phyloP scores from a whole-genome alignment of 2,888 invertebrate species.

The Lithodes maja region DNA sequence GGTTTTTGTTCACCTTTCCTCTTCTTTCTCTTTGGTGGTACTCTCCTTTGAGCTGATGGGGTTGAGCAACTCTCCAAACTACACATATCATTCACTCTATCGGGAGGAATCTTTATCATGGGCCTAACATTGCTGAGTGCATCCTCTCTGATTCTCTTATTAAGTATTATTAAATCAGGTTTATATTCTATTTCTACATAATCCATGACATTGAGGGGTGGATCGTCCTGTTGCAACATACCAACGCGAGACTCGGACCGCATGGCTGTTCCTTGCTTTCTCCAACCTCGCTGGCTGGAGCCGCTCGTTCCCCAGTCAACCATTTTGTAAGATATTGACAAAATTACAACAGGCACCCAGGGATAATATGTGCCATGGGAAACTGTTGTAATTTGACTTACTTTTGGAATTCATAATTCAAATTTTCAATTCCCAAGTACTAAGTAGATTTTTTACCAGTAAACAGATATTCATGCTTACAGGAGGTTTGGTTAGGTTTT shows the following conservation, averaged over 20 bases:
- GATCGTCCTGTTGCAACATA: conserved; percentile 40
- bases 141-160: background rate
- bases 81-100: background rate
- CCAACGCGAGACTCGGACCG: background rate
- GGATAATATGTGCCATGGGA: background rate
- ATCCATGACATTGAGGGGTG: conserved; percentile 58
- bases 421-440: background rate
- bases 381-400: background rate
- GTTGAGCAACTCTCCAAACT: background rate
- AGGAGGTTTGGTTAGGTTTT: background rate
- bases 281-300: conserved; percentile 11
- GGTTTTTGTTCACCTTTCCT: background rate
- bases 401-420: background rate
- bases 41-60: background rate
- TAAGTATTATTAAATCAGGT: background rate
- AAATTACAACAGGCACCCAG: background rate
- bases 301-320: conserved; percentile 43
- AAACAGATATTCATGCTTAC: background rate
- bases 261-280: conserved; percentile 29
- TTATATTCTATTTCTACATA: conserved; percentile 56
- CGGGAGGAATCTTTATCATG: background rate
- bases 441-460: background rate
- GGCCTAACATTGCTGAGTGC: background rate
- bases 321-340: conserved; percentile 17
- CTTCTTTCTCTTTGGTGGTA: background rate